Evolutionary conservation across 2,113 vertebrate species (phyloP), one percentile per base, ranked within the genome.

Genomic region (Hyla sarda): DNA sequence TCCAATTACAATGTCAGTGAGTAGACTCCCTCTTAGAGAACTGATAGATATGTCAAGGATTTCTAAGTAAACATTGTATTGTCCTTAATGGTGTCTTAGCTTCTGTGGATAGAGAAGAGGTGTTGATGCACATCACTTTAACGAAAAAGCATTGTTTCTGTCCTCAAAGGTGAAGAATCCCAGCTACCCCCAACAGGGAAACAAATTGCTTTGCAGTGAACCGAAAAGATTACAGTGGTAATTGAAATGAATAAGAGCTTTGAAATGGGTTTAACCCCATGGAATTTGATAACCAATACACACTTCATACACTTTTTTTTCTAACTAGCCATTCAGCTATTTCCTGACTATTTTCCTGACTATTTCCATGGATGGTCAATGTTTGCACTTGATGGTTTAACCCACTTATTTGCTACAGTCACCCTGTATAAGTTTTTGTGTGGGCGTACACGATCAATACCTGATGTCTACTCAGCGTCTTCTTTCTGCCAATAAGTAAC

Each of bases 171-270:
- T 87, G 85, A 87, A 82, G 77, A 82, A 87, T 81, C 65, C 67
- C 69, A 34, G 37, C 65, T 87, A 81, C 85, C 85, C 77, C 75
- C 85, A 73, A 74, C 67, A 73, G 78, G 21, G 85, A 79, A 87
- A 82, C 67, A 78, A 87, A 87, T 87, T 87, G 78, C 78, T 87
- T 87, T 87, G 77, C 52, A 87, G 69, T 81, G 78, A 87, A 87
- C 85, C 81, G 78, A 74, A 87, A 74, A 81, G 85, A 71, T 87
- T 87, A 82, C 69, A 82, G 50, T 82, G 77, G 78, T 82, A 87
- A 87, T 87, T 87, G 85, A 87, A 87, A 78, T 82, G 78, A 87
- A 73, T 73, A 82, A 87, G 85, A 54, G 45, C 60, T 87, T 73
- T 87, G 78, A 87, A 82, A 87, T 87, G 50, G 84, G 50, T 82